Evolutionary conservation across 2,113 vertebrate species (phyloP), one percentile per base, ranked within the genome.

Genomic region (Sigmodon hispidus): DNA sequence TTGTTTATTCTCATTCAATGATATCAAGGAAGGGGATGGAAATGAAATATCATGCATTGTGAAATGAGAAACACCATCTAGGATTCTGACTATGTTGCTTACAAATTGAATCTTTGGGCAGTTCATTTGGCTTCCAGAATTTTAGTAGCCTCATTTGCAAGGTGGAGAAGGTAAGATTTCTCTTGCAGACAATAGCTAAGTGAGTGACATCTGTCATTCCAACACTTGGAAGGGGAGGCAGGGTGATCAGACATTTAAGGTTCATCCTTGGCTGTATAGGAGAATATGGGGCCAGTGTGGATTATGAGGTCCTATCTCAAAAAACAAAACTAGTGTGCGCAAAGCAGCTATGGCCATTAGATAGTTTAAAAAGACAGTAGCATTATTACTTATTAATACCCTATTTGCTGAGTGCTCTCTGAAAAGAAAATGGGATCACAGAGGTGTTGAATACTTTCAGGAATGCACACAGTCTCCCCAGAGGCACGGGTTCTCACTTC

Each of bases 331-430:
- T 55, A 77, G 79, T 5, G 4, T 80, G 19, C 52, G 3, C 16
- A 80, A 91, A 94, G 26, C 31, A 86, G 55, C 45, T 34, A 69
- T 31, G 50, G 52, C 50, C 48, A 17, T 92, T 83, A 79, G 89
- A 76, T 92, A 16, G 31, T 73, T 81, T 55, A 6, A 48, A 84
- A 80, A 75, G 89, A 76, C 0, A 12, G 4, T 76, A 84, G 43
- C 59, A 57, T 89, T 85, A 52, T 70, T 91, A 70, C 72, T 92
- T 65, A 85, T 85, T 65, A 90, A 79, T 50, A 36, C 80, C 21
- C 69, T 95, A 48, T 67, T 94, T 87, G 50, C 50, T 81, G 88
- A 93, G 65, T 77, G 48, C 76, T 90, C 69, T 76, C 79, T 50
- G 83, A 48, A 45, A 73, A 92, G 75, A 77, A 89, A 94, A 90